Evolutionary conservation across 2,888 invertebrate species (phyloP).

Genomic region (Molanna angustata): DNA sequence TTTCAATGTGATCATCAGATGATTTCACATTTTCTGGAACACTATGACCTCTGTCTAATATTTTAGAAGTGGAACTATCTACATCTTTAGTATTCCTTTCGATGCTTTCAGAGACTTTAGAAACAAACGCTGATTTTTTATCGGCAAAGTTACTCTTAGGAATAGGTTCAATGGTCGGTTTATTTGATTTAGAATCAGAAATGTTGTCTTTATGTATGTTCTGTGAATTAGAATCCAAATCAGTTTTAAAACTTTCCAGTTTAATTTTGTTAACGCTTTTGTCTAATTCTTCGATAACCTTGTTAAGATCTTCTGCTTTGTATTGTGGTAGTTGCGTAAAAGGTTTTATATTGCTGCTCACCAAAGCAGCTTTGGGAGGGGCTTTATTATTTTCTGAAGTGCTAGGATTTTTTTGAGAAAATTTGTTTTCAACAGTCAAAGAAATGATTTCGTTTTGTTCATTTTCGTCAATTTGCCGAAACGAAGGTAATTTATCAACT

Average conservation of each 20-base stretch:
- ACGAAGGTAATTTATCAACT: constrained; percentile 45
- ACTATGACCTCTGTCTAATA: no score
- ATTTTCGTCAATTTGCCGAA: constrained; percentile 33
- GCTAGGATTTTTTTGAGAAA: constrained; percentile 1
- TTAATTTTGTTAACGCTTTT: constrained; percentile 41
- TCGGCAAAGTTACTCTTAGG: no score
- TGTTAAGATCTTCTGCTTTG: constrained; percentile 50
- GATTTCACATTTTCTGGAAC: no score
- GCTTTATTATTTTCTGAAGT: constrained; percentile 12
- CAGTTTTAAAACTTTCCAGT: no score
- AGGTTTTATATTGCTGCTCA: constrained; percentile 49
- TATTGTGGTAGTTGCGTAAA: constrained; percentile 53
- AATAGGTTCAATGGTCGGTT: no score
- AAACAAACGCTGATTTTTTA: no score
- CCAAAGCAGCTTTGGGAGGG: constrained; percentile 18
- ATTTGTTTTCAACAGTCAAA: constrained; percentile 13
- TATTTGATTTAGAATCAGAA: neutral
- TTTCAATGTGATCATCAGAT: neutral
- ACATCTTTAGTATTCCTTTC: no score
- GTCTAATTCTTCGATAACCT: constrained; percentile 50
- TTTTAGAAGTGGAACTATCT: no score
- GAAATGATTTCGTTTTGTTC: constrained; percentile 19
- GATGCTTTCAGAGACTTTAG: no score
- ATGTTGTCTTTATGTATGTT: neutral
- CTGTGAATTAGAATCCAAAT: no score